Base-by-base conservation (phyloP, 2,888 invertebrate species). In the Drosophila rubida region DNA sequence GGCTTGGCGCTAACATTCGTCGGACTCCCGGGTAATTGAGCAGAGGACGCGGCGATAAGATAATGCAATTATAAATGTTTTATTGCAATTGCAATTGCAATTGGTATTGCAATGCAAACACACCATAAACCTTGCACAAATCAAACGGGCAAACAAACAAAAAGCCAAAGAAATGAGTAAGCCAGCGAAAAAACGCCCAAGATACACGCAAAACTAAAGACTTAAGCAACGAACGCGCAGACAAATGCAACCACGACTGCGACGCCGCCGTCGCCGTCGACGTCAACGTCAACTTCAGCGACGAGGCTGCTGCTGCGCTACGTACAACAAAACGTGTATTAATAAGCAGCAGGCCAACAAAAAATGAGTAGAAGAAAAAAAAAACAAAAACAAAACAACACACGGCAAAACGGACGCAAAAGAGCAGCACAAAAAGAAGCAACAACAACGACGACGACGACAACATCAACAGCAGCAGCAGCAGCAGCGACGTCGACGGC, bases 1-100 rank as follows among this genome's bases (percentile, higher is more conserved):
- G 57, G 37, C 58, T 60, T 79, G 88, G 88, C 88, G 90, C 88
- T 79, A 85, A 85, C 69, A 87, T 84, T 84, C 69, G 44, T 63
- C 69, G 75, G 57, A 70, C 50, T 49, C 51, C 69, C 35, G 58
- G 57, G 62, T 74, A 76, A 85, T 78, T 74, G 75, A 41, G 4
- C 32, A 27, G 35, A 11, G 32, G 41, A 23, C 53, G 13, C 4
- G 32, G 4, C 3, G 51, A 27, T 48, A 54, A 42, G 37, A 46
- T 50, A 71, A 51, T 37, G 9, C 57, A 63, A 50, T 67, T 60
- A 67, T 63, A 59, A 25, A 62, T 50, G 27, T 14, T 59, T 35
- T 14, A 42, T 53, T 49, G 50, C 53, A 32, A 53, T 44, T 37
- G 35, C 19, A 62, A 57, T 53, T 39, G 49, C 22, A 30, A 72